Conservation (phyloP, 2,113 vertebrate genomes). For the Anhinga anhinga region DNA sequence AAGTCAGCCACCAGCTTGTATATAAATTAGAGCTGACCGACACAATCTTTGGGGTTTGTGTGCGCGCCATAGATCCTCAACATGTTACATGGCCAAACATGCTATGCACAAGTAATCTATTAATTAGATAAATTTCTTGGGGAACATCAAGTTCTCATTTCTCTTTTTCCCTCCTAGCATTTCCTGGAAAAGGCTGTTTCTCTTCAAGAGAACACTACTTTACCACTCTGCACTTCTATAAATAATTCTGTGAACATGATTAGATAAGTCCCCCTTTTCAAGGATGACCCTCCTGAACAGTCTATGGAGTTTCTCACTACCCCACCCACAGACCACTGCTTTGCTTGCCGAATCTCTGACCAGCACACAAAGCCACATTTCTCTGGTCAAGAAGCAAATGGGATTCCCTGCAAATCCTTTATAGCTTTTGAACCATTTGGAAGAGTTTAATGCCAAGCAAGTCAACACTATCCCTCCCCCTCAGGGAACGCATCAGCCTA, state of each 20-base stretch:
- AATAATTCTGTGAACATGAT: not conserved
- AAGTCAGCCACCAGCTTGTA: not conserved
- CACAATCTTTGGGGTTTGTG: not conserved
- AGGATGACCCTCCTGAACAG: not conserved
- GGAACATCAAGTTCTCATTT: not conserved
- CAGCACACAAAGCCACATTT: not conserved
- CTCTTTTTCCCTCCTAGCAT: not conserved
- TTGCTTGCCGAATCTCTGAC: not conserved
- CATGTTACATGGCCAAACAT: not conserved
- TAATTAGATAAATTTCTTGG: not conserved
- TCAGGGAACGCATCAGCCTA: not conserved
- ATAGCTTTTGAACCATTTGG: rapidly evolving
- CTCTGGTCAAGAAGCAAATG: not conserved
- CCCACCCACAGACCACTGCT: not conserved
- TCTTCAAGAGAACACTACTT: constrained; percentile 9
- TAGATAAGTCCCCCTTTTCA: constrained; percentile 2
- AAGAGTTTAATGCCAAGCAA: not conserved
- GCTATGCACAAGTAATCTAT: not conserved
- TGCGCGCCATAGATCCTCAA: not conserved
- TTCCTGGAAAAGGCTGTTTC: constrained; percentile 4
- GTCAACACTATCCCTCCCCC: not conserved
- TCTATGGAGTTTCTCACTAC: not conserved
- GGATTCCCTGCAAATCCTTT: not conserved
- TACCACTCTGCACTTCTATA: constrained; percentile 16
- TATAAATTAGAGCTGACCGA: not conserved